Conservation (phyloP, 2,113 vertebrate genomes). For the Cephalopholis sonnerati region DNA sequence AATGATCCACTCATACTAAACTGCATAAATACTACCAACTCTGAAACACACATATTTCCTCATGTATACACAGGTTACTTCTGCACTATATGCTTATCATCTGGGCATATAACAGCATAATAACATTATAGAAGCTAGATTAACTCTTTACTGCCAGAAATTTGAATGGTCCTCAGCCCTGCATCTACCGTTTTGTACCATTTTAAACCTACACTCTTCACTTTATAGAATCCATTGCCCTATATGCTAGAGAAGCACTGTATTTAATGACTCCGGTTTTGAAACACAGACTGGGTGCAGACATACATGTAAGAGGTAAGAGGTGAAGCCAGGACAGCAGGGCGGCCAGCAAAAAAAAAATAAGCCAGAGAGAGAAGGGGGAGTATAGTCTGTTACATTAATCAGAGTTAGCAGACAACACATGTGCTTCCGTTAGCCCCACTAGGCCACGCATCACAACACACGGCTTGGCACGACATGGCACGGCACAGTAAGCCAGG, state of each 20-base stretch:
- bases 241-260: neutral
- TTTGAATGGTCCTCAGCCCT: neutral
- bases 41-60: neutral
- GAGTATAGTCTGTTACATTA: constrained; percentile 74
- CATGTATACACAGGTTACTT: neutral
- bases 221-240: neutral
- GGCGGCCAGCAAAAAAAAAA: constrained; percentile 47
- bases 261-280: constrained; percentile 27
- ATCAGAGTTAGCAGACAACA: constrained; percentile 81
- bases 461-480: constrained; percentile 70
- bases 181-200: neutral
- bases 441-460: constrained; percentile 74
- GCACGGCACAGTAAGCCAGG: constrained; percentile 42
- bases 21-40: neutral
- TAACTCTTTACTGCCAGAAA: neutral
- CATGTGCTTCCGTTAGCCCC: constrained; percentile 76
- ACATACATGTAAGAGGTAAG: constrained; percentile 34
- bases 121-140: neutral
- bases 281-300: constrained; percentile 49
- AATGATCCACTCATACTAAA: neutral
- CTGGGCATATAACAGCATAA: neutral
- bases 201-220: constrained; percentile 13
- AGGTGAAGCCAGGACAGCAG: constrained; percentile 65
- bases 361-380: constrained; percentile 36
- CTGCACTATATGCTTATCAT: neutral